A percentile compares a stretch with the other conserved stretches of the same genome.
phyloP scores from a whole-genome alignment of 2,797 vertebrate species.

The Paguma larvata region DNA sequence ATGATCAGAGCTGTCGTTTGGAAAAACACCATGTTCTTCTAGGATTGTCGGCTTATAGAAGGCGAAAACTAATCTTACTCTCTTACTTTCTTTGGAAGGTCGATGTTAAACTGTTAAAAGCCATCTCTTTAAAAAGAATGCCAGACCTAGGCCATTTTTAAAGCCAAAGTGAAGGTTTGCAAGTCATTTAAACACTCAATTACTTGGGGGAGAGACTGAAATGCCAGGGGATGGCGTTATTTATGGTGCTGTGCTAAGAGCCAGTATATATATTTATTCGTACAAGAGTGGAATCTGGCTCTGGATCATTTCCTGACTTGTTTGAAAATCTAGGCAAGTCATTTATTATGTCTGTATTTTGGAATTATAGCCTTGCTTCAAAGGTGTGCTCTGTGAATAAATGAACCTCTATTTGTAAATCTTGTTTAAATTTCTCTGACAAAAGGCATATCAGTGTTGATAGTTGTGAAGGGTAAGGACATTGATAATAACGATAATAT shows the following conservation, averaged over 20 bases:
- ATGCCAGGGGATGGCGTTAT: conserved; percentile 69
- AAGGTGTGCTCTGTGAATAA: conserved; percentile 68
- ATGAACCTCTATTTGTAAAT: conserved; percentile 74
- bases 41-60: conserved; percentile 46
- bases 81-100: conserved; percentile 68
- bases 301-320: conserved; percentile 76
- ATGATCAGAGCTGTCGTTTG: conserved; percentile 47
- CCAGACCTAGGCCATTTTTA: conserved; percentile 73
- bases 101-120: conserved; percentile 76
- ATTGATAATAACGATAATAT: background rate
- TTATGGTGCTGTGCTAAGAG: conserved; percentile 70
- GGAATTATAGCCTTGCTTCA: conserved; percentile 69
- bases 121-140: conserved; percentile 71
- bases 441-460: conserved; percentile 48
- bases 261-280: conserved; percentile 78
- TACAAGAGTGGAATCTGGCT: conserved; percentile 73
- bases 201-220: conserved; percentile 71
- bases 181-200: conserved; percentile 79
- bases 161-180: conserved; percentile 75
- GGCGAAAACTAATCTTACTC: conserved; percentile 63
- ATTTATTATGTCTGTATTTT: conserved; percentile 78
- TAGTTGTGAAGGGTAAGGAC: conserved; percentile 20
- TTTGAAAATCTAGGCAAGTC: conserved; percentile 72
- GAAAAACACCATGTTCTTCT: conserved; percentile 55
- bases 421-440: conserved; percentile 67